Base-by-base conservation (phyloP, 37 sponge, comb jelly and placozoan genomes). In the Axinella damicornis region DNA sequence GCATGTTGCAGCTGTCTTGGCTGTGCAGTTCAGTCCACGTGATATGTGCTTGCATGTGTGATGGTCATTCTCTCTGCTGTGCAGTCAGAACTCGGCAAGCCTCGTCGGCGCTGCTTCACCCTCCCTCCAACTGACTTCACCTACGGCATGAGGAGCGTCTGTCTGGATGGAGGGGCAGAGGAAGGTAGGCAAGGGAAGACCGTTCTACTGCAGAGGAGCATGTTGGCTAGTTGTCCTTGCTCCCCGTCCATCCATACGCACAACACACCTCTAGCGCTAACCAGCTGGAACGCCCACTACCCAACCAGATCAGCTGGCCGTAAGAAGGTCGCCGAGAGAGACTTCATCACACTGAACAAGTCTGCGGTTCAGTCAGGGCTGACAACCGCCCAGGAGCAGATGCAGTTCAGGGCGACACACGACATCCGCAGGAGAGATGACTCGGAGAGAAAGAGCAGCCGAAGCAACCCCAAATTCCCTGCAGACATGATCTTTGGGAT, bases 371-470 rank as follows among this genome's bases (percentile, higher is more conserved):
- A 92, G 54, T 74, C 77, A 13, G 97, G 97, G 9, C 84, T 97
- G 25, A 97, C 97, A 22, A 95, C 97, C n/a, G 92, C 97, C 1
- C 79, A 77, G n/a, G 95, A 94, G 25, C 97, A 97, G 74, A 30
- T 76, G 20, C 90, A 94, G 59, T 97, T 91, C 67, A 76, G 97
- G 53, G 87, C 85, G n/a, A 88, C 86, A 28, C 90, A 97, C 39
- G 95, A 97, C 64, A 89, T 97, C 52, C 64, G 93, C 15, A 62
- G 78, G 52, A 84, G 65, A 41, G 80, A 85, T 75, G 73, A 76
- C 21, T 2, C 65, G 19, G 71, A 58, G 21, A 55, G 65, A 17
- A 72, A 37, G 32, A 65, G 36, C 52, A 37, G 65, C 20, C 40
- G 57, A 28, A 65, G 22, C 17, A 41, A 59, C 2, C 53, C 46